A percentile compares a stretch with the other conserved stretches of the same genome.
Evolutionary conservation across 1,140 invertebrate species (phyloP).

Genomic region (Hesperophylax magnus): DNA sequence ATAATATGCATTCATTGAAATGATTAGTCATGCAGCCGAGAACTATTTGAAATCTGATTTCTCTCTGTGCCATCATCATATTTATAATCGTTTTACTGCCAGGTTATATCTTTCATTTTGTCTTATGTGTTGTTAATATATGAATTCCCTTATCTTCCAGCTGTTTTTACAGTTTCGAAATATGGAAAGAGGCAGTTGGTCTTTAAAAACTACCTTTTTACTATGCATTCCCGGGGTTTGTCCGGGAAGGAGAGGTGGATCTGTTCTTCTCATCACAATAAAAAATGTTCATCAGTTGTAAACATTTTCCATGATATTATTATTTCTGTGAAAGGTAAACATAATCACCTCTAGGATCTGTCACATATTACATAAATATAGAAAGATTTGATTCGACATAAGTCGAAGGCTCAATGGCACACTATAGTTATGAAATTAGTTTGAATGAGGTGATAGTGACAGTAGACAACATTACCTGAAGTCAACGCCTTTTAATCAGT

Average conservation of each 20-base stretch:
- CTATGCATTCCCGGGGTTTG: background rate
- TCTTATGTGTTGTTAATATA: no score
- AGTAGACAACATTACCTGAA: no score
- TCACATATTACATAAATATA: background rate
- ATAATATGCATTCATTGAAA: no score
- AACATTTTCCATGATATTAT: conserved; percentile 2
- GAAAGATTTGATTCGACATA: background rate
- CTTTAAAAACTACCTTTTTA: background rate
- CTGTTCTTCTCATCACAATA: conserved; percentile 14
- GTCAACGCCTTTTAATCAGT: no score
- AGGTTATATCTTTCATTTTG: no score
- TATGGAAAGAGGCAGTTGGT: background rate
- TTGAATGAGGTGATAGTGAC: background rate
- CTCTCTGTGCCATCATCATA: no score
- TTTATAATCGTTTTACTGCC: no score
- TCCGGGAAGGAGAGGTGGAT: conserved; percentile 11
- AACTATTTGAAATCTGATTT: no score
- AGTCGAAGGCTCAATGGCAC: background rate
- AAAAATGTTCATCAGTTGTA: background rate
- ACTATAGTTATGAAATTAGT: background rate
- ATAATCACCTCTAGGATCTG: conserved; percentile 1
- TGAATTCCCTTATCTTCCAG: conserved; percentile 5
- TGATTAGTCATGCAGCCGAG: no score
- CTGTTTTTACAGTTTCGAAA: background rate
- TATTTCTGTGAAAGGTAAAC: background rate